A percentile compares a stretch with the other conserved stretches of the same genome.
Conservation (phyloP, 2,113 vertebrate species). For the Actinemys pallida region DNA sequence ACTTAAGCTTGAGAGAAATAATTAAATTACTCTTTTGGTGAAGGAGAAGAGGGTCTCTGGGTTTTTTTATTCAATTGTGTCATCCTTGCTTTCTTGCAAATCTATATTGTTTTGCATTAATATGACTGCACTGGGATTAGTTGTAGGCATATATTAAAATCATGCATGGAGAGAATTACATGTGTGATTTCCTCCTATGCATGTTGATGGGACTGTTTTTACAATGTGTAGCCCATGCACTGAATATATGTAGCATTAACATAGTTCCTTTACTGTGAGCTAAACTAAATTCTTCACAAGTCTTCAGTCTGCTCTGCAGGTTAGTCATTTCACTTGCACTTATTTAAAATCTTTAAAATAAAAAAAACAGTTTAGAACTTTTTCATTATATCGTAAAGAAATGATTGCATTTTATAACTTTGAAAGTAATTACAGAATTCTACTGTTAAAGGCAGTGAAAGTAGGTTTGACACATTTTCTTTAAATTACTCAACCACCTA, state of each 20-base stretch:
- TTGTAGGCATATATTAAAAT: neutral
- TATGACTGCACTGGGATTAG: neutral
- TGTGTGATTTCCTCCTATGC: neutral
- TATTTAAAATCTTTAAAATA: constrained; percentile 39
- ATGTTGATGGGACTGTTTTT: neutral
- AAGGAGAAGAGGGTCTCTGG: neutral
- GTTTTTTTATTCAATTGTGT: neutral
- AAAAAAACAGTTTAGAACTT: constrained; percentile 45
- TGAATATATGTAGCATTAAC: neutral
- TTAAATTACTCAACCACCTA: constrained; percentile 81
- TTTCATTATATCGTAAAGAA: constrained; percentile 47
- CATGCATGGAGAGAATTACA: neutral
- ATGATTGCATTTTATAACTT: constrained; percentile 59
- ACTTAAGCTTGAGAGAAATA: neutral
- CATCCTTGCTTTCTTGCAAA: neutral
- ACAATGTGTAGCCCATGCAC: neutral
- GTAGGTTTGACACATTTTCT: constrained; percentile 77
- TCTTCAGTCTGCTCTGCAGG: neutral
- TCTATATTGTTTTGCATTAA: accelerated
- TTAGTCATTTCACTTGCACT: constrained; percentile 2
- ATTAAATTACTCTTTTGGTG: neutral
- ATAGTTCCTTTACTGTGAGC: neutral
- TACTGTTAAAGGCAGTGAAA: constrained; percentile 68
- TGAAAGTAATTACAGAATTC: constrained; percentile 66
- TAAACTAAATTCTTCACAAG: constrained; percentile 15